Evolutionary conservation across 2,888 invertebrate genomes (phyloP), one percentile per base, ranked within the genome.

Genomic region (Thecophora atra): DNA sequence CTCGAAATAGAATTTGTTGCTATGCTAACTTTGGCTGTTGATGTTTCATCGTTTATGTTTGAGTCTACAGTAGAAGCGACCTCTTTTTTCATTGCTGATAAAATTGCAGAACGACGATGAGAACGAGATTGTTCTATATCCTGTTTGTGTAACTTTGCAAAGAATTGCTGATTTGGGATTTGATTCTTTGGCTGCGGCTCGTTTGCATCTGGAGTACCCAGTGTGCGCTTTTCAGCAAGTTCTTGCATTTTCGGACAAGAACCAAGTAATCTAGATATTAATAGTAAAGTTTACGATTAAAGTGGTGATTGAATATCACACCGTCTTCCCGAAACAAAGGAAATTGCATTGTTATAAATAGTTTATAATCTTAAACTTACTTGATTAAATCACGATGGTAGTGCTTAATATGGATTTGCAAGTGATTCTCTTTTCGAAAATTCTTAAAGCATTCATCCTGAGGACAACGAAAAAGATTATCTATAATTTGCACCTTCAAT

Each of bases 381-480:
- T 93, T 91, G 2, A 91, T 90, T 73, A 93, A 89, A 76, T 95
- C 94, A 2, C 92, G 91, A 86, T 97, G 98, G 85, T 97, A 97
- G 85, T 98, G 97, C 81, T 97, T 97, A 56, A 97, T 93, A 83
- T 98, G 98, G 91, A 96, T 97, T 87, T 94, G 93, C 11, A 98
- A 88, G 66, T 97, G 89, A 75, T 94, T 95, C 82, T 96, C 95
- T 82, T 96, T 96, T 6, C 98, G 90, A 83, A 97, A 98, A 78
- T 92, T 93, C 86, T 98, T 98, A 67, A 89, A 91, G 83, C 98
- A 98, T 1, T 92, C 92, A 74, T 93, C 92, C 64, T 93, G 92
- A 0, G 95, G 95, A 82, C 95, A 96, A 44, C 90, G 88, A 24
- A 90, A 88, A 1, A 90, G 83, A 75, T 89, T 93, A 68, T 93